These are phyloP conservation scores for Noctuana brunneofusca DNA, from an alignment of 2,888 invertebrate genomes.

Conservation along the genomic window DNA sequence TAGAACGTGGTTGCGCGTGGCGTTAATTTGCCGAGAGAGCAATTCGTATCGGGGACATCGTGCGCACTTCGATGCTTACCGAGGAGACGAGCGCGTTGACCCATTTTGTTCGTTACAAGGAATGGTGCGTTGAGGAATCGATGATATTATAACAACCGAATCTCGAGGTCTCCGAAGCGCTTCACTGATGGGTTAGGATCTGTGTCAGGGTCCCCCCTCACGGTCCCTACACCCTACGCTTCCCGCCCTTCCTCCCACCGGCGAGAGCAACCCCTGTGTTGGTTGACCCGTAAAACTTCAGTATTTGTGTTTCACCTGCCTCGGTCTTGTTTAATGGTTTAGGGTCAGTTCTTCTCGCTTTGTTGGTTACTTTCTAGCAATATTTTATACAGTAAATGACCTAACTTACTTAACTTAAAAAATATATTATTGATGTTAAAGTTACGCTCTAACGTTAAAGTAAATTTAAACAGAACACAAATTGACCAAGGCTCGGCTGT, in stretches of 20 bases:
- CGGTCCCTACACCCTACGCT: slow-evolving; percentile 65
- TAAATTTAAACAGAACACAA: neutral
- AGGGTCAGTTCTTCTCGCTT: slow-evolving; percentile 52
- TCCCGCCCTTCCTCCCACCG: slow-evolving; percentile 53
- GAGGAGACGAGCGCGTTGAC: slow-evolving; percentile 68
- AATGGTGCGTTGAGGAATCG: slow-evolving; percentile 72
- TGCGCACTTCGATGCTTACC: slow-evolving; percentile 59
- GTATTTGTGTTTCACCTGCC: slow-evolving; percentile 69
- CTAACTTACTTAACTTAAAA: too few species aligned
- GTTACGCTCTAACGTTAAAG: too few species aligned
- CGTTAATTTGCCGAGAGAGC: slow-evolving; percentile 72
- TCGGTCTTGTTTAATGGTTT: slow-evolving; percentile 64
- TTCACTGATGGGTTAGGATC: slow-evolving; percentile 77
- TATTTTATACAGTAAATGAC: neutral
- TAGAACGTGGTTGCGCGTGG: slow-evolving; percentile 52
- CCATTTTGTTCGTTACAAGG: slow-evolving; percentile 74
- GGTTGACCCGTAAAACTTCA: slow-evolving; percentile 75
- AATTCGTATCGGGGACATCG: slow-evolving; percentile 74
- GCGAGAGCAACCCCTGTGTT: slow-evolving; percentile 55
- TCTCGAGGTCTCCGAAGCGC: slow-evolving; percentile 71
- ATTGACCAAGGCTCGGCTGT: slow-evolving; percentile 10
- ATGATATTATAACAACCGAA: slow-evolving; percentile 74
- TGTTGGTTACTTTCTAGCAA: slow-evolving; percentile 38
- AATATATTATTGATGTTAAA: too few species aligned
- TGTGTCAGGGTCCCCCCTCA: slow-evolving; percentile 80